Percentiles rank a stretch among this genome's conserved stretches.
Evolutionary conservation across 2,797 vertebrate species (phyloP).

Genomic region (Lithobates pipiens): DNA sequence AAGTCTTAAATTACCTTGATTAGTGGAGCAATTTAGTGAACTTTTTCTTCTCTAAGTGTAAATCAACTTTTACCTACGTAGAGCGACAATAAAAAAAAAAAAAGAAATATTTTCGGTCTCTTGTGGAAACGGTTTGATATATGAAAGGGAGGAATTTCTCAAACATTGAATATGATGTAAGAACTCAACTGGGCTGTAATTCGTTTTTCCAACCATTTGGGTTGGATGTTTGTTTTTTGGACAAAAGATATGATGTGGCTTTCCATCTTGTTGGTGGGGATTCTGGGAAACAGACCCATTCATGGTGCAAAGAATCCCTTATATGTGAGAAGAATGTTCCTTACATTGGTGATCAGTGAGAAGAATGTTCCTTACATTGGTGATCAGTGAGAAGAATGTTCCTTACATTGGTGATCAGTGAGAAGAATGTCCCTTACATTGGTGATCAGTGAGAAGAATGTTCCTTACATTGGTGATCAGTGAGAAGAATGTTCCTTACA

Average conservation of each 20-base stretch:
- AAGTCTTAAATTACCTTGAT: constrained; percentile 62
- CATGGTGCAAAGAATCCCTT: too few species aligned
- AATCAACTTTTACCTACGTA: constrained; percentile 73
- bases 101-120: constrained; percentile 69
- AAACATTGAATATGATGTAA: constrained; percentile 26
- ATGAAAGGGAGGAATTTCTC: not conserved
- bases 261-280: too few species aligned
- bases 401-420: too few species aligned
- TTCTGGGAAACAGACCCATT: too few species aligned
- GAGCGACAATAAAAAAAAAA: constrained; percentile 69
- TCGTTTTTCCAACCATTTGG: not conserved
- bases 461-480: too few species aligned
- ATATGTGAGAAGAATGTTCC: too few species aligned
- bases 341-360: too few species aligned
- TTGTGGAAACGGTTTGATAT: constrained; percentile 23
- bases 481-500: too few species aligned
- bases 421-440: too few species aligned
- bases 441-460: too few species aligned
- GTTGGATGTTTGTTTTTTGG: not conserved
- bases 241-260: not conserved
- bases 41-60: constrained; percentile 53
- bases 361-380: too few species aligned
- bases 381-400: too few species aligned
- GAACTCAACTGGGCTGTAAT: not conserved
- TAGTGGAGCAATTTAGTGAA: constrained; percentile 53